A percentile compares a stretch with the other conserved stretches of the same genome.
phyloP scores from a whole-genome alignment of 2,797 vertebrate genomes.

The Coluber constrictor region DNA sequence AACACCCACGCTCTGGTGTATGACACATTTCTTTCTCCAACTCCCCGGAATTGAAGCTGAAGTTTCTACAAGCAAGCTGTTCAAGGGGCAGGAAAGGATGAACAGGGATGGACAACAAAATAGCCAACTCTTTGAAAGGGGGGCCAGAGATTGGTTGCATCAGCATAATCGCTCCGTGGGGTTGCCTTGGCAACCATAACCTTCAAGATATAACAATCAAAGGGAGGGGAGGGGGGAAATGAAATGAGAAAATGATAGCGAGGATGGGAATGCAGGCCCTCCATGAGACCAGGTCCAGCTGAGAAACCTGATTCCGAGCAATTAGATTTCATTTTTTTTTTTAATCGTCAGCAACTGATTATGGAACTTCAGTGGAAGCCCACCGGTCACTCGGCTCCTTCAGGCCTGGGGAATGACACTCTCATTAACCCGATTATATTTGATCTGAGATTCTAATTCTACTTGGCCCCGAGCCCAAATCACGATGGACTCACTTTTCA shows the following conservation, averaged over 20 bases:
- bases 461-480: slow-evolving; percentile 30
- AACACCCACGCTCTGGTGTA: not conserved
- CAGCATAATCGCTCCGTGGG: slow-evolving; percentile 18
- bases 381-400: slow-evolving; percentile 15
- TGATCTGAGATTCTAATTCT: slow-evolving; percentile 42
- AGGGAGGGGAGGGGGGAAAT: slow-evolving; percentile 42
- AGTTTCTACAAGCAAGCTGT: not conserved
- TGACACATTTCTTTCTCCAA: not conserved
- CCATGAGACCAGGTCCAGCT: slow-evolving; percentile 8
- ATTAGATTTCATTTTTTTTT: slow-evolving; percentile 57
- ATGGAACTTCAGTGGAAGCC: slow-evolving; percentile 50
- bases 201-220: slow-evolving; percentile 42
- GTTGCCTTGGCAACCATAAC: slow-evolving; percentile 58
- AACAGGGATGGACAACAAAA: slow-evolving; percentile 17
- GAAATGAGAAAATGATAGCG: slow-evolving; percentile 56
- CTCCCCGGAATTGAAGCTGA: not conserved
- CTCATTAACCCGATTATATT: slow-evolving; percentile 45
- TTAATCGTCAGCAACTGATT: slow-evolving; percentile 63
- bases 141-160: slow-evolving; percentile 20
- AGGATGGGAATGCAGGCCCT: slow-evolving; percentile 33
- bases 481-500: not conserved
- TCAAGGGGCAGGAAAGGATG: not conserved
- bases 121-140: slow-evolving; percentile 9
- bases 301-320: slow-evolving; percentile 50
- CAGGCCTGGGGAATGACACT: slow-evolving; percentile 14